Conservation (phyloP, 2,113 vertebrate genomes). For the Lota lota region DNA sequence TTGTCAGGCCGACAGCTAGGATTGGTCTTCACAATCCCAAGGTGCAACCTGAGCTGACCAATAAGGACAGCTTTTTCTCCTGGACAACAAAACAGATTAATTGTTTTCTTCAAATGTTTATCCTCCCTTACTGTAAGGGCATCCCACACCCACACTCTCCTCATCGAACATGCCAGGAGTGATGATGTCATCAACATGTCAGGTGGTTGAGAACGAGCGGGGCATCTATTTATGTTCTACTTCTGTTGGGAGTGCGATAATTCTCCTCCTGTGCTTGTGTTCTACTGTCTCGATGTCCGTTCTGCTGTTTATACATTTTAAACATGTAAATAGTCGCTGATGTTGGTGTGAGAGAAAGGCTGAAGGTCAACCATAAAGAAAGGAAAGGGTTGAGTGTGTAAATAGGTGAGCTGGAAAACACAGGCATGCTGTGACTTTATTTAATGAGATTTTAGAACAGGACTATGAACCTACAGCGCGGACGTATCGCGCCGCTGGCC, state of each 20-base stretch:
- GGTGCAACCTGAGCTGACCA: conserved; percentile 26
- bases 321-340: conserved; percentile 65
- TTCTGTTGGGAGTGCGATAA: conserved; percentile 63
- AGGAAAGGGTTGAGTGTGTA: conserved; percentile 18
- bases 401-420: too few species aligned
- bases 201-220: conserved; percentile 52
- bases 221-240: conserved; percentile 57
- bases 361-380: conserved; percentile 13
- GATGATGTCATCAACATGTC: conserved; percentile 55
- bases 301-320: conserved; percentile 63
- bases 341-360: conserved; percentile 11
- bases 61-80: conserved; percentile 21
- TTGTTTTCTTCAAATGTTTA: conserved; percentile 35
- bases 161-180: conserved; percentile 47
- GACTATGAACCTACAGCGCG: too few species aligned
- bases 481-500: too few species aligned
- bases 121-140: conserved; percentile 36
- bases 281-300: conserved; percentile 52
- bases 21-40: conserved; percentile 14
- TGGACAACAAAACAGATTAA: conserved; percentile 1
- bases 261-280: conserved; percentile 55
- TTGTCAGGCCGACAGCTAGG: conserved; percentile 25
- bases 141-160: conserved; percentile 57
- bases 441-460: too few species aligned
- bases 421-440: too few species aligned